Conservation (phyloP, 2,888 invertebrate species). For the Siphlonurus alternatus region DNA sequence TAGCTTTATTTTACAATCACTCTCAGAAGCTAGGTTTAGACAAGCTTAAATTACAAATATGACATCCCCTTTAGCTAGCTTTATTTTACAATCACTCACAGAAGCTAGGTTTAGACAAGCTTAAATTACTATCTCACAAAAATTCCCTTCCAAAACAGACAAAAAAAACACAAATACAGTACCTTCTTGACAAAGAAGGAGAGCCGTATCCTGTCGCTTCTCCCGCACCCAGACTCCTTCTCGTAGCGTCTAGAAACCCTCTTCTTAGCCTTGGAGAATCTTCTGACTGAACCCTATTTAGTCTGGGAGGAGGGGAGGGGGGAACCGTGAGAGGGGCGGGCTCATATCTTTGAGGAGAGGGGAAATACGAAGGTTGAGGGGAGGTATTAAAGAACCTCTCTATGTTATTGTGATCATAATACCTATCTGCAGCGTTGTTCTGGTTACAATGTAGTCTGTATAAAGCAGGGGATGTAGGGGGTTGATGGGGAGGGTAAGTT, state of each 20-base stretch:
- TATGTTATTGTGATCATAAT: background rate
- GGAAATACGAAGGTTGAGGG: slow-evolving; percentile 16
- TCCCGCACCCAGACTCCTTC: slow-evolving; percentile 3
- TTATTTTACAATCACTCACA: too few species aligned
- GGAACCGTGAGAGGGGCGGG: background rate
- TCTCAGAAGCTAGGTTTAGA: too few species aligned
- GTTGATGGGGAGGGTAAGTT: slow-evolving; percentile 12
- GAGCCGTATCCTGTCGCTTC: background rate
- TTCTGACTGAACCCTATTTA: slow-evolving; percentile 21
- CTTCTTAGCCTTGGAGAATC: slow-evolving; percentile 35
- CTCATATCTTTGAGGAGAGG: slow-evolving; percentile 30
- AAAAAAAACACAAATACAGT: too few species aligned
- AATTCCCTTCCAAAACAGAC: too few species aligned
- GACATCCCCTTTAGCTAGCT: too few species aligned
- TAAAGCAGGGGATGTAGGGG: slow-evolving; percentile 18
- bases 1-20: too few species aligned
- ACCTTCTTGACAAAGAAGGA: slow-evolving; percentile 27
- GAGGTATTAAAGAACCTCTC: too few species aligned
- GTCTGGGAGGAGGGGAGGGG: slow-evolving; percentile 40
- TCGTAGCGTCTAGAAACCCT: slow-evolving; percentile 34
- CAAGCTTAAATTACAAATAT: too few species aligned
- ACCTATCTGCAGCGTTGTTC: slow-evolving; percentile 4
- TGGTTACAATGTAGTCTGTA: slow-evolving; percentile 12
- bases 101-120: too few species aligned
- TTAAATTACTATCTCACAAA: too few species aligned